Conservation (phyloP, 2,888 invertebrate genomes). For the Drosophila kanekoi region DNA sequence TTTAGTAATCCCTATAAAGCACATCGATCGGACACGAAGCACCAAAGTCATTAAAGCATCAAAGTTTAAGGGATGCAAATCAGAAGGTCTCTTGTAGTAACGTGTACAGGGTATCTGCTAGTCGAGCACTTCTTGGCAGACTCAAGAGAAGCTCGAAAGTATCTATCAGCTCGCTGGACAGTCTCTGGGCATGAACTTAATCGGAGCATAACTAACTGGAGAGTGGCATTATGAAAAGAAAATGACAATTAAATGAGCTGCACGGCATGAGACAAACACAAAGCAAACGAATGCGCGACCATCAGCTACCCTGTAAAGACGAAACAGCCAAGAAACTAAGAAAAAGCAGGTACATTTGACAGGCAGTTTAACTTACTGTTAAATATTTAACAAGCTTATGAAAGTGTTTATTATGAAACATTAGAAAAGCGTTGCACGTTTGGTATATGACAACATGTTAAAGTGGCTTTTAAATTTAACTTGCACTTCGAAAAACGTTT, state of each 20-base stretch:
- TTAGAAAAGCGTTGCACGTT: too few species aligned
- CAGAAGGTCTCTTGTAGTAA: not conserved
- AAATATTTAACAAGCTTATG: not conserved
- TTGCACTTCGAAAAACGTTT: too few species aligned
- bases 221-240: not conserved
- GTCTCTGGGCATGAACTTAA: not conserved
- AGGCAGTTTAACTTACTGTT: not conserved
- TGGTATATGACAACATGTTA: not conserved
- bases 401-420: too few species aligned
- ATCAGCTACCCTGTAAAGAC: constrained; percentile 9
- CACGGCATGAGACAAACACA: not conserved
- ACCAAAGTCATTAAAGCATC: too few species aligned
- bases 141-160: not conserved
- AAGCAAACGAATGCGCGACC: not conserved
- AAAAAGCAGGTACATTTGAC: not conserved
- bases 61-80: too few species aligned
- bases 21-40: too few species aligned
- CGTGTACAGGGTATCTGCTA: not conserved
- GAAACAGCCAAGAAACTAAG: not conserved
- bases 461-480: not conserved
- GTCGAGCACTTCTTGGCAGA: not conserved
- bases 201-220: not conserved
- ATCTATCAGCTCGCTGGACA: not conserved
- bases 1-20: too few species aligned
- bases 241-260: constrained; percentile 6